Evolutionary conservation across 2,797 vertebrate genomes (phyloP), one percentile per base, ranked within the genome.

Genomic region (Diglossa cyanea): DNA sequence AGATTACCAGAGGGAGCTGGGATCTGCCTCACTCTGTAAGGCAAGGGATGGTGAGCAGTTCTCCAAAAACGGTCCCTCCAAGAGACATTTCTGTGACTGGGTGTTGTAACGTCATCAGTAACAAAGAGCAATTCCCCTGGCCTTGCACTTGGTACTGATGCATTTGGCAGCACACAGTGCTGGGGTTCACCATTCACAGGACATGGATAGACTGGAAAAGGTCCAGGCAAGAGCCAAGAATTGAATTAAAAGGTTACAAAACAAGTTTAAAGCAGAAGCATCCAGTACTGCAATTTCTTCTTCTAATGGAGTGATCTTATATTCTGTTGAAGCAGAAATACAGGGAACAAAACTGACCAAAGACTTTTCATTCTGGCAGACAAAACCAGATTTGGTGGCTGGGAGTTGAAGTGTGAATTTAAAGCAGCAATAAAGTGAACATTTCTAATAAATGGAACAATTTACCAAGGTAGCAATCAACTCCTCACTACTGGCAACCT

Each of bases 391-490:
- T 54, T 73, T 89, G 68, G 45, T 66, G 44, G 17, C 48, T 79
- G 51, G 19, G 44, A 19, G 2, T 4, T 80, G 37, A 93, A 89
- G 35, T 39, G 51, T 87, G 40, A 82, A 91, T 73, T 85, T 47
- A 72, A 11, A 93, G 15, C 24, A 71, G 84, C 72, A 82, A 71
- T 73, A 60, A 94, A 88, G 39, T 15, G 44, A 90, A 81, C 30
- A 66, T 82, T 82, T 71, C 70, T 60, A 88, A 81, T 48, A 88
- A 65, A 50, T 80, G 68, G 68, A 93, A 74, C 48, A 58, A 83
- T 89, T 94, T 77, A 68, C 60, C 61, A 63, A 71, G n/a, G 57
- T 48, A 92, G 74, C 71, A 91, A 87, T 86, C 65, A 71, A 19
- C 42, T 57, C 51, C 45, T 88, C 31, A 31, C 67, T 86, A 31